Evolutionary conservation across 1,140 invertebrate genomes (phyloP).

Genomic region (Colletes latitarsis): DNA sequence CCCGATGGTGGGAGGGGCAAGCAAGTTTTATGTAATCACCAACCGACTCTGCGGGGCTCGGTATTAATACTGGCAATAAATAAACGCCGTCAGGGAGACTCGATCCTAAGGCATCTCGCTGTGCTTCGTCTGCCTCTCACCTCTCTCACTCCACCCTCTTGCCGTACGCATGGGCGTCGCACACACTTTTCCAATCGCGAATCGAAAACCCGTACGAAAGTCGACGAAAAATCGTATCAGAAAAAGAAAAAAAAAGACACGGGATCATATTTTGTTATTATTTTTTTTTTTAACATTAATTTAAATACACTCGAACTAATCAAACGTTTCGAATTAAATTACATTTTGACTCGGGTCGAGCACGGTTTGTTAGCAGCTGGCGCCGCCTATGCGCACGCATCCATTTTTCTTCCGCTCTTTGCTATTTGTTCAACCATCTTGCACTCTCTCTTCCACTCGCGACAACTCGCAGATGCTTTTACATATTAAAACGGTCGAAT

Average conservation of each 20-base stretch:
- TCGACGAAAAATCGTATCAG: too few relatives aligned
- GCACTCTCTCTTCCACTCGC: not conserved
- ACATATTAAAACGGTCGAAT: conserved; percentile 70
- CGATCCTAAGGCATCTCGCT: conserved; percentile 45
- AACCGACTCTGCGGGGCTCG: conserved; percentile 65
- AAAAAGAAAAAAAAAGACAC: too few relatives aligned
- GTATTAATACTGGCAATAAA: conserved; percentile 76
- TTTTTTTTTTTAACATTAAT: too few relatives aligned
- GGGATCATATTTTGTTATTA: too few relatives aligned
- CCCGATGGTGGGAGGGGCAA: conserved; percentile 51
- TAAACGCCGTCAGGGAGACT: conserved; percentile 66
- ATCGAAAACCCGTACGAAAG: too few relatives aligned
- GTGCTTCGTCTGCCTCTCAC: conserved; percentile 33
- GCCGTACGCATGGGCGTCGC: conserved; percentile 28
- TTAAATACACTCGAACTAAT: too few relatives aligned
- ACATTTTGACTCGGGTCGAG: too few relatives aligned
- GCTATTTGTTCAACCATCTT: not conserved
- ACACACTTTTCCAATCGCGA: not conserved
- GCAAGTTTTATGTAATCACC: conserved; percentile 76
- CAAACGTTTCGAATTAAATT: too few relatives aligned
- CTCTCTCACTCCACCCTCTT: conserved; percentile 24
- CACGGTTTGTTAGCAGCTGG: too few relatives aligned
- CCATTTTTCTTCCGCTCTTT: conserved; percentile 4
- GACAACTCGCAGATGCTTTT: conserved; percentile 36
- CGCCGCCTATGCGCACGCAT: not conserved